Base-by-base conservation (phyloP, 2,113 vertebrate genomes). In the Arothron firmamentum region DNA sequence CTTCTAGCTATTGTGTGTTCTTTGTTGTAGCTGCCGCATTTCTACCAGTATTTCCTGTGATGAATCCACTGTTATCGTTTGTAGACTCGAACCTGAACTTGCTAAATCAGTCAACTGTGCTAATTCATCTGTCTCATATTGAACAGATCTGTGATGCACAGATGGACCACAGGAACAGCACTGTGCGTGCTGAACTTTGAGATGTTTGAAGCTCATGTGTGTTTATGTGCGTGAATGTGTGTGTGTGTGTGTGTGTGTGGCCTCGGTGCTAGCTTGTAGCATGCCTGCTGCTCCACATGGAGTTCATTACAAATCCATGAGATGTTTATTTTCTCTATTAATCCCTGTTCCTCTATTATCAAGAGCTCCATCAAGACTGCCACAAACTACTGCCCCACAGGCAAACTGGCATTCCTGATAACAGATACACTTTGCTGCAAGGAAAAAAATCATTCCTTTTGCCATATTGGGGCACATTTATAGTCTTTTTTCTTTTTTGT, bases 291-390 rank as follows among this genome's bases (percentile, higher is more conserved):
- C 52, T 75, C 81, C 87, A 89, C 83, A 83, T 89, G 87, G 79
- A 79, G 75, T 85, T 87, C 78, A 82, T 91, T 89, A 88, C 56
- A 67, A 21, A 59, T 65, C 68, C 65, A 7, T 67, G 75, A 74
- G 81, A 83, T 83, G 88, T 90, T 89, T 89, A 80, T 88, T 88
- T 90, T 88, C 80, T 80, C 81, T 83, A 81, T 88, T 89, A 91
- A 87, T 77, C 77, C 72, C 58, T 72, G 74, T 80, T 81, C 79
- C 77, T 77, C 77, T 62, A 75, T 89, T 89, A 87, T 89, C 81
- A 82, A 76, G 75, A 81, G 64, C 73, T 73, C 58, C 64, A 86
- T 87, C 85, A 71, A 77, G 88, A 87, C 68, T 53, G 78, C 81
- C 83, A 78, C 64, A 83, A 88, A 88, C 78, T 50, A 67, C 69